Base-by-base conservation (phyloP, 2,888 invertebrate genomes). In the Caenorhabditis sp. region DNA sequence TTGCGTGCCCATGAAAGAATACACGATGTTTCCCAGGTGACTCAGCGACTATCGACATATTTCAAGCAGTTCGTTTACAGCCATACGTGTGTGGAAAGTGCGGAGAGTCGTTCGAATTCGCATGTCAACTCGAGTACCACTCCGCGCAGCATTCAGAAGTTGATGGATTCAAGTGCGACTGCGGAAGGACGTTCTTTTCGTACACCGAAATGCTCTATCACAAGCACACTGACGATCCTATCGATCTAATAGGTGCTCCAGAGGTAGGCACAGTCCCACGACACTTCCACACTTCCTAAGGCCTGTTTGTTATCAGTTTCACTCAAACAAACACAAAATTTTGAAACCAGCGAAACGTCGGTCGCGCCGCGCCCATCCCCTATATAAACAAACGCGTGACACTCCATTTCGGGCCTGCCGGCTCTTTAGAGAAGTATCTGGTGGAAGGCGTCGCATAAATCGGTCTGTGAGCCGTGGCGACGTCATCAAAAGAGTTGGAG, bases 171-270 rank as follows among this genome's bases (percentile, higher is more conserved):
- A 87, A 87, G 62, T 89, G 89, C 59, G 86, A 89, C 20, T 89
- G 89, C 58, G 89, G 89, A 17, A 79, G 88, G 13, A 85, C 85
- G 7, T 89, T 89, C 74, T 86, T 78, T 63, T 83, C 85, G 20
- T 89, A 89, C 73, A 88, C 88, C 0, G 89, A 89, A 78, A 80
- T 89, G 80, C 78, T 89, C 30, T 87, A 89, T 79, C 89, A 89
- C 77, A 83, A 82, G 27, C 88, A 88, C 59, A 85, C 86, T 2
- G 88, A 84, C 48, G 88, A 88, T 45, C 72, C 72, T 2, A 45
- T 68, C 22, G 78, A 78, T 6, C 22, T 72, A 20, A 72, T 76
- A 63, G 80, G 74, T 13, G 72, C 63, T 15, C 68, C 73, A 39
- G 73, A 73, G 45, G 72, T 68, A 11, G 20, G 56, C n/a, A n/a